Conservation (phyloP, 30 jellyfish, hydroid and myxozoan species). For the Catostylus mosaicus region DNA sequence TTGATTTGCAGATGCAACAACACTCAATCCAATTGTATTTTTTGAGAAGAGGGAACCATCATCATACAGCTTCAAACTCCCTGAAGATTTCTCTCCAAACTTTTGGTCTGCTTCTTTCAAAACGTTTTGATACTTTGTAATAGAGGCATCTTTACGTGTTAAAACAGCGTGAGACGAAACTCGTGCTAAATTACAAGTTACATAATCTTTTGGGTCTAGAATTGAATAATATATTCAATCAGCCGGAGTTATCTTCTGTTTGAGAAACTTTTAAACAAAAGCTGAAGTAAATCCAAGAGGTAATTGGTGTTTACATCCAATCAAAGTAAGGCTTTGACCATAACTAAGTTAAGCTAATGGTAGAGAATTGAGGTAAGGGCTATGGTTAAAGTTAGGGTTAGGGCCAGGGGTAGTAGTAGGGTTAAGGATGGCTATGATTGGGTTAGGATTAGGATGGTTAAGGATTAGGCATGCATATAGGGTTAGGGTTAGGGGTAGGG, state of each 20-base stretch:
- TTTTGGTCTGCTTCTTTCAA: constrained; percentile 14
- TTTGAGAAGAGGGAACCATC: constrained; percentile 45
- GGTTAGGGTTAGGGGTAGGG: no score
- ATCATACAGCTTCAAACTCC: constrained; percentile 7
- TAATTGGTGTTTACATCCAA: no score
- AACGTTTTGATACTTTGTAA: constrained; percentile 2
- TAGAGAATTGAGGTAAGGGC: no score
- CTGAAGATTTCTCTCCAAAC: constrained; percentile 6
- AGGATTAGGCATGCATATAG: no score
- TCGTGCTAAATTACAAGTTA: constrained; percentile 50
- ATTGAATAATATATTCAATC: neutral
- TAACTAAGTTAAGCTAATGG: no score
- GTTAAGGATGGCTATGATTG: no score
- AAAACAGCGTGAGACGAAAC: constrained; percentile 56
- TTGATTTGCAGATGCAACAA: constrained; percentile 18
- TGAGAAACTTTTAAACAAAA: no score
- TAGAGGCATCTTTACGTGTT: constrained; percentile 38
- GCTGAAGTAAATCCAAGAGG: neutral
- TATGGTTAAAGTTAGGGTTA: no score
- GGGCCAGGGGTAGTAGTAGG: no score
- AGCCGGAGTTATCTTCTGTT: neutral
- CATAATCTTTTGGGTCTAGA: constrained; percentile 42
- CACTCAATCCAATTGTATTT: constrained; percentile 12
- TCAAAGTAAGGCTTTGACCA: no score
- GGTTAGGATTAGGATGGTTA: no score